These are phyloP conservation scores for Zoanthus sansibaricus DNA, from an alignment of 92 coral and sea anemone species.

Conservation along the genomic window DNA sequence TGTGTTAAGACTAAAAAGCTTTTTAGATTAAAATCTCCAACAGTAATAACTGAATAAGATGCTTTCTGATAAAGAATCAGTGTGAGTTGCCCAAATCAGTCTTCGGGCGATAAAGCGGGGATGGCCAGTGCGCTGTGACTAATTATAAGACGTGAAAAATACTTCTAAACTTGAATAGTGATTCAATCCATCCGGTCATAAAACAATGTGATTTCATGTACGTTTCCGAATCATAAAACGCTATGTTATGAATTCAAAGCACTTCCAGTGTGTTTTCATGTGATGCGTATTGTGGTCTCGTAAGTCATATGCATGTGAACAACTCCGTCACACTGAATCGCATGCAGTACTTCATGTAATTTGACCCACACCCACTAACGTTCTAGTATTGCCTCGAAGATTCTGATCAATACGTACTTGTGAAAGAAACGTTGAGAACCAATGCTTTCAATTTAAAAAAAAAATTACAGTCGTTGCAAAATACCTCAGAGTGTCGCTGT, in stretches of 20 bases:
- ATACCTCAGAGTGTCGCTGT: neutral
- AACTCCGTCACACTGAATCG: neutral
- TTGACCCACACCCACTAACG: neutral
- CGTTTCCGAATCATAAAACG: neutral
- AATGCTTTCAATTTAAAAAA: neutral
- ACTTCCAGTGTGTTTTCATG: neutral
- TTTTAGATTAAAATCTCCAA: no score
- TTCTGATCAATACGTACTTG: neutral
- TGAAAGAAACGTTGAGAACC: neutral
- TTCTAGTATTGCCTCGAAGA: neutral
- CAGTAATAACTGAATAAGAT: no score
- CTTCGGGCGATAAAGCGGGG: no score
- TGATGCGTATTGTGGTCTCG: neutral
- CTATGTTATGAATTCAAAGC: constrained; percentile 10
- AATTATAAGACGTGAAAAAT: neutral
- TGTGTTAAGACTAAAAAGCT: no score
- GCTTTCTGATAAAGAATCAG: no score
- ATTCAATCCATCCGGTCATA: neutral
- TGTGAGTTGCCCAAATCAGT: no score
- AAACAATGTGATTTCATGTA: neutral
- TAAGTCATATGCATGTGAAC: neutral
- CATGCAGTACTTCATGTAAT: neutral
- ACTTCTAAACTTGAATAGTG: neutral
- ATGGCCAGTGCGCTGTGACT: no score
- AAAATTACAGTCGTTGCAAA: neutral